Base-by-base conservation (phyloP, 35 echinoderm and acorn worm species). In the Hemicentrotus pulcherrimus region DNA sequence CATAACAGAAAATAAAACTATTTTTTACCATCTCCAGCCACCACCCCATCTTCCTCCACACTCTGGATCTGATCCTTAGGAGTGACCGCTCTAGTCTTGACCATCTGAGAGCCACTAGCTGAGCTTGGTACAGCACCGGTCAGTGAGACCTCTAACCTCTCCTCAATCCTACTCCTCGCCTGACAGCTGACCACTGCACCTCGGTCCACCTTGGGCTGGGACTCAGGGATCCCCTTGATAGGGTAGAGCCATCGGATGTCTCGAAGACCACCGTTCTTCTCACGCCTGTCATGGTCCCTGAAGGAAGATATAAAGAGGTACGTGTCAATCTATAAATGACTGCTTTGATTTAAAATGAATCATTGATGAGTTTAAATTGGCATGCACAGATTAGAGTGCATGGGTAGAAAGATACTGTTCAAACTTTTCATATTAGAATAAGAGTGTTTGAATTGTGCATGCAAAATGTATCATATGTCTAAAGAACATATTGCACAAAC, bases 181-280 rank as follows among this genome's bases (percentile, higher is more conserved):
- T 97, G 98, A 61, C 98, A 99, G 94, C 94, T 97, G n/a, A 99
- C 61, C 31, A 97, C 95, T 35, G 98, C 98, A 32, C 97, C 97
- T 5, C 94, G 86, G 92, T 97, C 95, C 22, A 96, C 86, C 47
- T 95, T 92, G 31, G 98, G 97, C 32, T 96, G 97, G 18, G 98
- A 97, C 89, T 99, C 98, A 9, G 98, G 98, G 86, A 99, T 97
- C 32, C 98, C 98, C 32, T 99, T 97, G 88, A 99, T 97, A 35
- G 98, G 98, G 91, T 99, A 99, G 19, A 99, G 90, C 98, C 98
- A 99, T 24, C 98, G 95, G 30, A 99, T 99, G 47, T 99, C 97
- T n/a, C 96, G 94, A 33, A 99, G 47, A 50, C 97, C 98, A 31
- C 95, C 94, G 14, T n/a, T 91, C 47, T 24, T 55, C 31, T 97